Evolutionary conservation across 2,888 invertebrate species (phyloP), one percentile per base, ranked within the genome.

Genomic region (Drosophila nigritarsus): DNA sequence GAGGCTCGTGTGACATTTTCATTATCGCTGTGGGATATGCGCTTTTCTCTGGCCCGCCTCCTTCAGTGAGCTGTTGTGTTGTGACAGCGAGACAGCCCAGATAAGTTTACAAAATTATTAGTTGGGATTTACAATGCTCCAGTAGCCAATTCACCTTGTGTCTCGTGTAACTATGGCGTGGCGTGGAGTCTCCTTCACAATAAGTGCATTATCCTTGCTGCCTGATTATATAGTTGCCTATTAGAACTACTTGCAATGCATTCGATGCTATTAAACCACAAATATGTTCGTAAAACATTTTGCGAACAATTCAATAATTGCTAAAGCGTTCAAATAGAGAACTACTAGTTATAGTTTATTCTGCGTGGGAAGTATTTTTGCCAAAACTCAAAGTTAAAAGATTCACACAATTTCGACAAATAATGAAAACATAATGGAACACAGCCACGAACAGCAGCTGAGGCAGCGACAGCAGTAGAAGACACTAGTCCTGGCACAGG

Each of bases 1-100:
- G 91, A 90, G 89, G 90, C 91, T 91, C 89, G 87, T 89, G 90
- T 91, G 91, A 91, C 91, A 91, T 90, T 91, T 91, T 91, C 91
- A 91, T 91, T 91, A 91, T 91, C 89, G 90, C 89, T 87, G 87
- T 85, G 87, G 87, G 83, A 83, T 89, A 85, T 90, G 88, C 83
- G 82, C 82, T 78, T 82, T 78, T 74, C 84, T 79, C 66, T 59
- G 65, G 45, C 66, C 54, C 42, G 45, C 51, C 55, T 13, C 38
- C 45, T 7, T 8, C 3, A 11, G 48, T 38, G 27, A 15, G 15
- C 30, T 20, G 40, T 24, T 29, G 40, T 71, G 67, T 48, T 68
- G 73, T 83, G 85, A 80, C 81, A 83, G 75, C 75, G 80, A 72
- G 82, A 70, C 82, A 85, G 45, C 63, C 58, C 78, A 89, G 89